Percentiles rank a stretch among this genome's conserved stretches.
Evolutionary conservation across 2,797 vertebrate species (phyloP).

Genomic region (Coracias cyanogaster): DNA sequence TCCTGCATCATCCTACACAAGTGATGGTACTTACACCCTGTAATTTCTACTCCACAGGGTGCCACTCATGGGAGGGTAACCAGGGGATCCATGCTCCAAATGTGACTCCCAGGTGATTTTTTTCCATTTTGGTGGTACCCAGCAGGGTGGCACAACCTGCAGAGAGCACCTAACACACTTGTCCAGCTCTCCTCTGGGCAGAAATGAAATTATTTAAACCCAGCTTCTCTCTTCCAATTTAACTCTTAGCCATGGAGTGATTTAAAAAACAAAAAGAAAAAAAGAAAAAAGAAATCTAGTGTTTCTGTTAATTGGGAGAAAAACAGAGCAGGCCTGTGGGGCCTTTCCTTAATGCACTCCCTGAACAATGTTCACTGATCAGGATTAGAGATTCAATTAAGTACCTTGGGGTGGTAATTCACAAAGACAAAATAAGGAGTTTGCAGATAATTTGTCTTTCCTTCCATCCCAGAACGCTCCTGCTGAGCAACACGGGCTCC

Average conservation of each 20-base stretch:
- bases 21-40: fast-evolving
- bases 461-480: conserved; percentile 37
- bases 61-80: not conserved
- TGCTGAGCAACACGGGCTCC: conserved; percentile 6
- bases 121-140: not conserved
- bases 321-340: conserved; percentile 41
- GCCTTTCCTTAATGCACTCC: conserved; percentile 38
- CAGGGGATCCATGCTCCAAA: not conserved
- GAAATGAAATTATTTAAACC: not conserved
- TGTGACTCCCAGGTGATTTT: not conserved
- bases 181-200: not conserved
- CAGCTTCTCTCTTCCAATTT: not conserved
- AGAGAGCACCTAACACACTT: fast-evolving
- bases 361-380: conserved; percentile 60
- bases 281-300: not conserved
- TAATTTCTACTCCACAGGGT: not conserved
- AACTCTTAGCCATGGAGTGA: not conserved
- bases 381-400: conserved; percentile 49
- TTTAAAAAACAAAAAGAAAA: not conserved
- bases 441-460: conserved; percentile 61
- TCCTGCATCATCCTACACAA: not conserved
- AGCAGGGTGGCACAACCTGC: not conserved
- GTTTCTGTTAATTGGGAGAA: conserved; percentile 49
- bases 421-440: conserved; percentile 49
- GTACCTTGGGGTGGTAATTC: conserved; percentile 62